Base-by-base conservation (phyloP, 2,113 vertebrate genomes). In the Dromaius novaehollandiae region DNA sequence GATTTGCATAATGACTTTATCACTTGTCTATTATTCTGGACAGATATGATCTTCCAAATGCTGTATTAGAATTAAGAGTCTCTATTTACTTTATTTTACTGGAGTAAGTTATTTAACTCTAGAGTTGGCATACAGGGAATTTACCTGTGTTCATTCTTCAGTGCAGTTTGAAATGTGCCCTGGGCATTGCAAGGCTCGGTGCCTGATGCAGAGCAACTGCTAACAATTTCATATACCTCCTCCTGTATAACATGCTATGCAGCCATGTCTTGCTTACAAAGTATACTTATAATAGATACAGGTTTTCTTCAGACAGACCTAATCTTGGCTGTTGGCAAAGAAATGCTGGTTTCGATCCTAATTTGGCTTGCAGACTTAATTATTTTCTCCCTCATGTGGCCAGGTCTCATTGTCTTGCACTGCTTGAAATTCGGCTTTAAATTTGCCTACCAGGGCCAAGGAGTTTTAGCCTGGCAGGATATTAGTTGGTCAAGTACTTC, bases 381-480 rank as follows among this genome's bases (percentile, higher is more conserved):
- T 46, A 6, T 70, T 71, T 76, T 66, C 63, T 63, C 8, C 28
- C 7, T 56, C 6, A 0, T 78, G 34, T 40, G 34, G 80, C 9
- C 55, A 76, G 36, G 53, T 65, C 8, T 84, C 11, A 46, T 75
- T 68, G n/a, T 64, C 56, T 92, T 65, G 10, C 21, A 14, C 53
- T 70, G 28, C 91, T 73, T 75, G 63, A 97, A 97, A 92, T n/a
- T 12, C 44, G 83, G 3, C 68, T 78, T 96, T 96, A 77, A 58
- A 50, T 12, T 73, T 92, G 61, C 32, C 53, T 93, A 88, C 64
- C 44, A 86, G 24, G 63, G 76, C 7, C 51, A 74, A 76, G n/a
- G 26, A 76, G 18, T 74, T 84, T 94, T 84, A 89, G 55, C 16
- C 26, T 76, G 38, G 25, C 53, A 28, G 60, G 38, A 38, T 38